Evolutionary conservation across 2,113 vertebrate genomes (phyloP), one percentile per base, ranked within the genome.

Genomic region (Cyanistes caeruleus): DNA sequence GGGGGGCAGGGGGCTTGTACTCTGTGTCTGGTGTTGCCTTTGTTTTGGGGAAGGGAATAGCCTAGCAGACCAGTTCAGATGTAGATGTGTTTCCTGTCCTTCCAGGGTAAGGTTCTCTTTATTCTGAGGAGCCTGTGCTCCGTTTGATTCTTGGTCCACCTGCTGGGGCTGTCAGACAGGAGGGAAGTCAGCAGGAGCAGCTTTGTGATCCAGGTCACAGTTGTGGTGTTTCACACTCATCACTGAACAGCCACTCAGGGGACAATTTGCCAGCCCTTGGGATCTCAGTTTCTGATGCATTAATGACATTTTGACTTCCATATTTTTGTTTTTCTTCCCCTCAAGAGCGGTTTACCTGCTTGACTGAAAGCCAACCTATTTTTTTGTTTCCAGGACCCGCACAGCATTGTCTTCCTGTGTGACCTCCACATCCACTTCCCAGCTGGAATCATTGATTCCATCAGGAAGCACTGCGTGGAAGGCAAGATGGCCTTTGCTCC

Each of bases 351-450:
- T 12, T 78, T 78, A 21, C 39, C 39, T 39, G 12, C 39, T 39
- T 39, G 39, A 39, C n/a, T 79, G 48, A 28, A 89, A 64, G 30
- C 23, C 62, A 72, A 13, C 28, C 27, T 84, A 0, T 30, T 56
- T 79, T 72, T 48, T 17, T 2, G 35, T 14, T 92, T 92, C 52
- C 95, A 99, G 99, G 99, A 99, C 95, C 91, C 98, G 0, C 99
- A 99, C 97, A 99, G 99, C 97, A 99, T 99, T 62, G 46, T 99
- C 82, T 99, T 99, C 97, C 98, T 99, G n/a, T 99, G 99, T 20
- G 99, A 99, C 96, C 99, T 99, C 27, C 99, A 99, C 96, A 98
- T 99, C 96, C 97, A 99, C 92, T 99, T 99, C 88, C 99, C 99
- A 3, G 78, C 97, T 18, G 98, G 98, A 28, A 95, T 99, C 85